These are phyloP conservation scores for Neotoma lepida DNA, from an alignment of 2,113 vertebrate genomes.

Conservation along the genomic window DNA sequence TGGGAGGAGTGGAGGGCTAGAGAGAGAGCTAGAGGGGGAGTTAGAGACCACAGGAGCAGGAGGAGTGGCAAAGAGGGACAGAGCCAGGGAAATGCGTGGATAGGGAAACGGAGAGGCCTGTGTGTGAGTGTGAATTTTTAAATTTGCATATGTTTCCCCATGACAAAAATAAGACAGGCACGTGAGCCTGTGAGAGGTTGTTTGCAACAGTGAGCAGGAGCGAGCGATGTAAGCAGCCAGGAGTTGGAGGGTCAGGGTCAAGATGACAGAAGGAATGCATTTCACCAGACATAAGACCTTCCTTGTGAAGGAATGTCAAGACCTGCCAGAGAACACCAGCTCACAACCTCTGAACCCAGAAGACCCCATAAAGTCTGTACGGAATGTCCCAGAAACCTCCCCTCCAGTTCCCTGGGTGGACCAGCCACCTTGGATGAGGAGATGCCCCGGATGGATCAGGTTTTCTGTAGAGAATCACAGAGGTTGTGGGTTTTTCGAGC, in stretches of 20 bases:
- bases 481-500: neutral
- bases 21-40: constrained; percentile 7
- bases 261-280: fast-evolving
- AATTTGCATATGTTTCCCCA: neutral
- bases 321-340: neutral
- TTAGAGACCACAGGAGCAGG: neutral
- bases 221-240: neutral
- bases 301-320: neutral
- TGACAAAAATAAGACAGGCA: constrained; percentile 8
- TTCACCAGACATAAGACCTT: neutral
- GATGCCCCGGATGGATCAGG: neutral
- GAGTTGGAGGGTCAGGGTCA: too few species aligned
- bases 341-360: neutral
- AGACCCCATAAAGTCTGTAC: neutral
- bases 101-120: neutral
- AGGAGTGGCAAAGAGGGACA: neutral
- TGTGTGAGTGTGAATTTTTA: neutral
- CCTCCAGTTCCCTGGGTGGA: neutral
- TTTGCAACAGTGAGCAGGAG: neutral
- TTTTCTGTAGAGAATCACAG: neutral
- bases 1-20: neutral
- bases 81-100: neutral
- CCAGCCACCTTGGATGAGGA: neutral
- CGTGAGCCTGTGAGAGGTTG: neutral
- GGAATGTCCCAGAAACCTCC: neutral